Conservation (phyloP, 53 echinoderm and acorn worm genomes). For the Paelopatides confundens region DNA sequence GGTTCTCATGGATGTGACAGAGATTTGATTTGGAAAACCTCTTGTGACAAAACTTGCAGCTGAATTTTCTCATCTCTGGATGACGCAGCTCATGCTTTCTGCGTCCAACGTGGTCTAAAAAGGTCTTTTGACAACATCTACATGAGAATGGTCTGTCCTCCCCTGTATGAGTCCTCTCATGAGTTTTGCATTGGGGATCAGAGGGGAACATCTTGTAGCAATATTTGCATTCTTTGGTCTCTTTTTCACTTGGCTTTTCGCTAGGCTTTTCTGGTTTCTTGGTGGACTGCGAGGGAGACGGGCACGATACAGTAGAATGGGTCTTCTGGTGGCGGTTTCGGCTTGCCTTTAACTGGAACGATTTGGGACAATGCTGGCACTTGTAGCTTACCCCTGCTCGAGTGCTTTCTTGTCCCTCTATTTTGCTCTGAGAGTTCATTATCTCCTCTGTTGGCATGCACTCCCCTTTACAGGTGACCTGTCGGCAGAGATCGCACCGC, state of each 20-base stretch:
- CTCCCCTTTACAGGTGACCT: slow-evolving; percentile 40
- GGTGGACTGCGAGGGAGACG: background rate
- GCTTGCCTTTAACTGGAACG: slow-evolving; percentile 11
- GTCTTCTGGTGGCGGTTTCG: slow-evolving; percentile 18
- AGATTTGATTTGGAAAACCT: slow-evolving; percentile 28
- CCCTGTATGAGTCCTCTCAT: background rate
- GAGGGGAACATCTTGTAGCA: slow-evolving; percentile 22
- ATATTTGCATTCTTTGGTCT: slow-evolving; percentile 13
- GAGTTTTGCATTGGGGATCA: background rate
- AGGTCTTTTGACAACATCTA: slow-evolving; percentile 30
- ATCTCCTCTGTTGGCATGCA: slow-evolving; percentile 23
- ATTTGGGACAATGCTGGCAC: slow-evolving; percentile 6
- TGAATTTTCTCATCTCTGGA: slow-evolving; percentile 30
- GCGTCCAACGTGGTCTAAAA: background rate
- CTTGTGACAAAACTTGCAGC: slow-evolving; percentile 38
- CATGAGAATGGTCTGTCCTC: slow-evolving; percentile 16
- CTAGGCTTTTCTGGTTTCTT: background rate
- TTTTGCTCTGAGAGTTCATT: slow-evolving; percentile 1
- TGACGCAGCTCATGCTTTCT: slow-evolving; percentile 29
- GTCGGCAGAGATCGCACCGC: slow-evolving; percentile 31
- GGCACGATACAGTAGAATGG: background rate
- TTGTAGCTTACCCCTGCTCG: background rate
- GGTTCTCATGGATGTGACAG: background rate
- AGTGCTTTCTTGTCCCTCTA: background rate
- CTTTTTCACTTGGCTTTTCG: background rate